These are phyloP conservation scores for Heliconius aoede DNA, from an alignment of 2,888 invertebrate genomes.

Conservation along the genomic window DNA sequence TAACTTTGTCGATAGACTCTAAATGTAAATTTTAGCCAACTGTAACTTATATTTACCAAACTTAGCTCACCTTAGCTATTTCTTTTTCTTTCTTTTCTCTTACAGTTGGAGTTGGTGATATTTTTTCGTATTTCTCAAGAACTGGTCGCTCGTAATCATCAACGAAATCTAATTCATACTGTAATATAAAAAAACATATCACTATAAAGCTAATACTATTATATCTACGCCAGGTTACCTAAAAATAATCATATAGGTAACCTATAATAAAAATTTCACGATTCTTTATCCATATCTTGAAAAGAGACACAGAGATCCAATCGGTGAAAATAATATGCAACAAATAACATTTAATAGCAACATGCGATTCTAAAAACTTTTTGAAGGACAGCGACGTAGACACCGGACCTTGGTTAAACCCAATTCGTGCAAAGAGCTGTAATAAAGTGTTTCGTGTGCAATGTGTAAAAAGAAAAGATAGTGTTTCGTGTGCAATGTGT, in stretches of 20 bases:
- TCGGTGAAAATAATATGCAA: conserved; percentile 53
- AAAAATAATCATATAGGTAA: conserved; percentile 1
- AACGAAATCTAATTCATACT: conserved; percentile 79
- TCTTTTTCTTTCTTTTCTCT: conserved; percentile 78
- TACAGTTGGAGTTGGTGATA: conserved; percentile 75
- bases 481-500: too few relatives aligned
- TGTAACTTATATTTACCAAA: neutral
- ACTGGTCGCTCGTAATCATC: conserved; percentile 91
- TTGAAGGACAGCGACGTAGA: conserved; percentile 51
- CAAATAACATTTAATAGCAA: conserved; percentile 58
- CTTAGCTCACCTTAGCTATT: conserved; percentile 44
- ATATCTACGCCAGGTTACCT: neutral
- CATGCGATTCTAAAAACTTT: conserved; percentile 69
- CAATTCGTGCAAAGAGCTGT: neutral
- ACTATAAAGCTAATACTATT: neutral
- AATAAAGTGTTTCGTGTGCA: conserved; percentile 32
- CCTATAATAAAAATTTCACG: neutral
- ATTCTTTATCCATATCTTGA: neutral
- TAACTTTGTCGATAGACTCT: too few relatives aligned
- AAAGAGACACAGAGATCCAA: conserved; percentile 26
- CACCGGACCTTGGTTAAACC: conserved; percentile 38
- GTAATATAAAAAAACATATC: conserved; percentile 50
- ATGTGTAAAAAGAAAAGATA: conserved; percentile 20
- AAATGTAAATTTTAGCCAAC: neutral
- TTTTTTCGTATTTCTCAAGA: conserved; percentile 87